Conservation (phyloP, 2,113 vertebrate species). For the Nothocercus nigrocapillus region DNA sequence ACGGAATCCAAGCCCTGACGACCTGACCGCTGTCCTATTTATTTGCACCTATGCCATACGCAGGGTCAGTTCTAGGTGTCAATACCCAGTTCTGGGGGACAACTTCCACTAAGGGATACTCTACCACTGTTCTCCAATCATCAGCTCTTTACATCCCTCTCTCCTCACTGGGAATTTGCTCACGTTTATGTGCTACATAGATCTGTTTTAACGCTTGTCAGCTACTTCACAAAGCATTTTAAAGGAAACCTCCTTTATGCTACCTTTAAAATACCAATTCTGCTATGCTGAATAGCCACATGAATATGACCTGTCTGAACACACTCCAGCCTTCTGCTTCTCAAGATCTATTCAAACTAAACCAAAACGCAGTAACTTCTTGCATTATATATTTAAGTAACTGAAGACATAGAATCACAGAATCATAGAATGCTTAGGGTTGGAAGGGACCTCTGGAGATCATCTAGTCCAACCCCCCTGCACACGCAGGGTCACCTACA, state of each 20-base stretch:
- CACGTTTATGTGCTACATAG: not conserved
- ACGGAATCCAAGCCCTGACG: not conserved
- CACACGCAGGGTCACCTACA: no score
- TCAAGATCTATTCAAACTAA: not conserved
- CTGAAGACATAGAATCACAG: no score
- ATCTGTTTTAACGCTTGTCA: not conserved
- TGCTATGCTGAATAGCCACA: not conserved
- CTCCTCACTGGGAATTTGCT: not conserved
- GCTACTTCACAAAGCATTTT: not conserved
- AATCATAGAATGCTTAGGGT: no score
- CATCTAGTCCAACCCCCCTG: no score
- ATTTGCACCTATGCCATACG: not conserved
- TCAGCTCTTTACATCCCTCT: not conserved
- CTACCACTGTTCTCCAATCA: not conserved
- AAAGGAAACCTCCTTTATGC: not conserved
- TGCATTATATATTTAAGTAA: not conserved
- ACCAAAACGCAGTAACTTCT: not conserved
- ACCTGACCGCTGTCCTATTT: not conserved
- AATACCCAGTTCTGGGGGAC: no score
- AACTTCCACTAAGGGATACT: not conserved
- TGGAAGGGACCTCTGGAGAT: no score
- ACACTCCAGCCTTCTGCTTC: not conserved
- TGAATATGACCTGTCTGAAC: not conserved
- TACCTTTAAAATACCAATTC: not conserved
- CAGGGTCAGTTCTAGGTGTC: rapidly evolving